Evolutionary conservation across 2,888 invertebrate genomes (phyloP), one percentile per base, ranked within the genome.

Genomic region (Drosophila nigricruria): DNA sequence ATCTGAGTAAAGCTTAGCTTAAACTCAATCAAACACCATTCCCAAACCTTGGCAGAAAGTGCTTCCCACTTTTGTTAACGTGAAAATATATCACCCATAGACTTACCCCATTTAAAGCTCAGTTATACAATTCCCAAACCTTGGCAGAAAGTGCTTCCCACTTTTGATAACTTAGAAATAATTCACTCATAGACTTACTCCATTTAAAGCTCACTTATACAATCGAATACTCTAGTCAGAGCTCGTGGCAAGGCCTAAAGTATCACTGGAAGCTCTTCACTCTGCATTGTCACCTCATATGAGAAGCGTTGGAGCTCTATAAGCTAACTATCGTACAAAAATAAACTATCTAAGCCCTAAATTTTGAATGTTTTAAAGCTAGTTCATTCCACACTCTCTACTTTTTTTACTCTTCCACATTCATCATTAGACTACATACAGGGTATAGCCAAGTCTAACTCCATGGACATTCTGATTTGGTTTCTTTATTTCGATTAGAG

Each of bases 401-500:
- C 18, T 10, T 12, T 5, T 4, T 16, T 14, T n/a, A n/a, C n/a
- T 36, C 2, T 18, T n/a, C 10, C 10, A 1, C 23, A 34, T 4
- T 2, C 10, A 6, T 27, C 16, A 9, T 20, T 20, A 18, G 1
- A 2, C 14, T 8, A 1, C 0, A 4, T 36, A 16, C 30, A 66
- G 65, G 30, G 65, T 66, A 66, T 45, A 2, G 16, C 5, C 9
- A 8, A 54, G 45, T 20, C 32, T 14, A 6, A 0, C 38, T 14
- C 1, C 12, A 2, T 8, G 10, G 0, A 20, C 14, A 23, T 67
- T 67, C 68, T 67, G 54, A 47, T 20, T 32, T 25, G n/a, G n/a
- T 27, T 30, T 20, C 20, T 14, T 14, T 61, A 27, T 34, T 34
- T n/a, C 20, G 12, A 30, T 63, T 25, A 47, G 63, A 25, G 42